Evolutionary conservation across 30 jellyfish, hydroid and myxozoan genomes (phyloP), one percentile per base, ranked within the genome.

Genomic region (Mastigias papua): DNA sequence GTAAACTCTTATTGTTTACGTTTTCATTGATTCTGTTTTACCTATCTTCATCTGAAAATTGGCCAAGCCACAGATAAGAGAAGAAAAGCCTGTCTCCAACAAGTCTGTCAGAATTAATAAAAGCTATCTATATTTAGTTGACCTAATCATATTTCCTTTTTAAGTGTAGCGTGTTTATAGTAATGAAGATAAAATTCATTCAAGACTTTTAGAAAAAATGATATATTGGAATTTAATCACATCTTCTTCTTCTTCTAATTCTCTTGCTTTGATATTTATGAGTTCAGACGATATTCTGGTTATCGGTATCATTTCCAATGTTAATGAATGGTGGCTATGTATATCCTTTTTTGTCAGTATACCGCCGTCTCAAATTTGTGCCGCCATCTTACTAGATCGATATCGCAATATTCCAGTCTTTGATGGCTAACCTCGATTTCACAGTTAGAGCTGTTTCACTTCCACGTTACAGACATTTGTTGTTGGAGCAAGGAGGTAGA

Each of bases 21-120:
- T 4, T 15, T 42, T 42, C 54, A 42, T 42, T 42, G 54, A 42
- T 42, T 42, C 54, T 4, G 54, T 15, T 42, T 4, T 42, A 42
- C 7, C 20, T 25, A 2, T 10, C 67, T 54, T 10, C 5, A 54
- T 2, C 20, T 54, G 67, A 54, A 54, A 54, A 77, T 54, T 60
- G 13, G 88, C 88, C 88, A 77, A 77, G 75, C 88, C 88, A 77
- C 88, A 77, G 66, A 32, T 77, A 57, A 51, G 35, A 13, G 5
- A 57, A 22, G 51, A 30, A 76, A 77, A 50, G 78, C 57, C 54
- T 30, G 67, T 77, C 50, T 31, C 26, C 78, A 17, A 51, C 77
- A 27, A 34, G 50, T 9, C 50, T 17, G 78, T 21, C 67, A 54
- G 27, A 54, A 21, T 54, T 54, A 54, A 54, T 54, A 54, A 54